Evolutionary conservation across 2,888 invertebrate species (phyloP).

Genomic region (Caenorhabditis japonica): DNA sequence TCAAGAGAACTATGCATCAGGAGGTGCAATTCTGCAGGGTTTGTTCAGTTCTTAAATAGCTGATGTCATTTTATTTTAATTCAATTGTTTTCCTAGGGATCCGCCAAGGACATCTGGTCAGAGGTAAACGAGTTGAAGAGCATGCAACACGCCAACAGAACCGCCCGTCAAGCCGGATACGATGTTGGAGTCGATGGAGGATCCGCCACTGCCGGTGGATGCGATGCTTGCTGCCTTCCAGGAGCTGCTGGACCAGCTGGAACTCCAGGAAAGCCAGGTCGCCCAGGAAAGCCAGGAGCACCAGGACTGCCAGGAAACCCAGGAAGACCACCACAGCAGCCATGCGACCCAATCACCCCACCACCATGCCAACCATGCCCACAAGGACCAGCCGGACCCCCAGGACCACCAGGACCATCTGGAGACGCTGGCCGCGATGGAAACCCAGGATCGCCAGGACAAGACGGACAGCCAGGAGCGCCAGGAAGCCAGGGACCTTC

Average conservation of each 20-base stretch:
- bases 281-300: conserved; percentile 67
- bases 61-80: too few relatives aligned
- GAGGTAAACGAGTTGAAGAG: conserved; percentile 63
- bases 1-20: too few relatives aligned
- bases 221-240: conserved; percentile 72
- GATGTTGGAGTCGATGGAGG: conserved; percentile 58
- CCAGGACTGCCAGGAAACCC: conserved; percentile 69
- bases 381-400: conserved; percentile 65
- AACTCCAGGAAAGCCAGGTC: conserved; percentile 62
- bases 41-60: too few relatives aligned
- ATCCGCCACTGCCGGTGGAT: conserved; percentile 56
- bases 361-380: conserved; percentile 72
- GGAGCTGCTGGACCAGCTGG: conserved; percentile 66
- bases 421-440: too few relatives aligned
- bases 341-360: conserved; percentile 72
- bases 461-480: conserved; percentile 56
- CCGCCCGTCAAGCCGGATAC: conserved; percentile 67
- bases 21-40: too few relatives aligned
- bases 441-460: conserved; percentile 65
- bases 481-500: conserved; percentile 68
- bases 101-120: conserved; percentile 62
- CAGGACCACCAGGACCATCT: conserved; percentile 65
- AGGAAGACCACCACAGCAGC: conserved; percentile 69
- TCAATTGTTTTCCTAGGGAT: too few relatives aligned
- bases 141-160: conserved; percentile 62